A percentile compares a stretch with the other conserved stretches of the same genome.
phyloP scores from a whole-genome alignment of 2,113 vertebrate genomes.

The Phrynosoma platyrhinos region DNA sequence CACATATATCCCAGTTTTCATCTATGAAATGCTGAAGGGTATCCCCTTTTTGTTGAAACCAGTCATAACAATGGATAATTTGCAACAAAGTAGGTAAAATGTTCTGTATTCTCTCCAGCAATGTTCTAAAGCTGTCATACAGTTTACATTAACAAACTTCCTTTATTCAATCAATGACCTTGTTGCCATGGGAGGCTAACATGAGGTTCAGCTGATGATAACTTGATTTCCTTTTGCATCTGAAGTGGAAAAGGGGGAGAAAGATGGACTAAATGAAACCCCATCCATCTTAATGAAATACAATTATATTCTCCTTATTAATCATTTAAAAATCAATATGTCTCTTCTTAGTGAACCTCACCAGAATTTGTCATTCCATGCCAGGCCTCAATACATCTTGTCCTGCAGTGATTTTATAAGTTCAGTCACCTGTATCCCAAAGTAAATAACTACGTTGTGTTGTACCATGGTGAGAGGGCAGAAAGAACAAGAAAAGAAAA shows the following conservation, averaged over 20 bases:
- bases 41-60: neutral
- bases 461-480: constrained; percentile 54
- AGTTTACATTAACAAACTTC: constrained; percentile 68
- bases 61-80: constrained; percentile 5
- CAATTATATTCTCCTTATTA: constrained; percentile 99
- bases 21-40: neutral
- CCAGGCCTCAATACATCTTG: constrained; percentile 94
- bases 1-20: too few species aligned
- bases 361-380: constrained; percentile 95
- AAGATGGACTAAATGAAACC: constrained; percentile 99
- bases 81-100: neutral
- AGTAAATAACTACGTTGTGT: constrained; percentile 81
- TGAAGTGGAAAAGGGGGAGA: constrained; percentile 92
- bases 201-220: constrained; percentile 85
- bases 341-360: constrained; percentile 94
- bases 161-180: constrained; percentile 86
- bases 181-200: constrained; percentile 97
- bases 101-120: neutral
- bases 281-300: constrained; percentile 99
- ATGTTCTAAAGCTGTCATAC: constrained; percentile 20
- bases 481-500: neutral
- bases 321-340: constrained; percentile 99
- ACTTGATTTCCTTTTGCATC: constrained; percentile 94
- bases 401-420: constrained; percentile 93
- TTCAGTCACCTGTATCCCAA: constrained; percentile 97